phyloP scores from a whole-genome alignment of 1,140 invertebrate genomes.

The Papilio glaucus region DNA sequence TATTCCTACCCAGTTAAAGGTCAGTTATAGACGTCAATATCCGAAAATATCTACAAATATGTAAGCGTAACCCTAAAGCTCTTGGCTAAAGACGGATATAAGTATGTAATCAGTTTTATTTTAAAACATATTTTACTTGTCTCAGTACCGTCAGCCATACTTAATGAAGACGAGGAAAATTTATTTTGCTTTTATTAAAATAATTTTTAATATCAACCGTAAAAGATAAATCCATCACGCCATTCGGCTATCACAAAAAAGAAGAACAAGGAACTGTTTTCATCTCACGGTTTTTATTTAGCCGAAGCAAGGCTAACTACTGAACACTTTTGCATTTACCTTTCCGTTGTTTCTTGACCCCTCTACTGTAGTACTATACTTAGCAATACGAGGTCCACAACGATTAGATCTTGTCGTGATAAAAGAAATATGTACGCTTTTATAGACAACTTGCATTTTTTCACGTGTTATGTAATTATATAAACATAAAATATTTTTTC shows the following conservation, averaged over 20 bases:
- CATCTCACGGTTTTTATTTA: slow-evolving; percentile 14
- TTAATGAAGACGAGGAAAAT: too few species aligned
- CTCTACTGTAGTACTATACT: neutral
- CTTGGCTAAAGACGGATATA: too few species aligned
- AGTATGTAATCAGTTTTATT: too few species aligned
- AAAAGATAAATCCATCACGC: neutral
- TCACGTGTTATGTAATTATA: slow-evolving; percentile 1
- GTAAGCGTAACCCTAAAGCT: too few species aligned
- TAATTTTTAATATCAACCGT: too few species aligned
- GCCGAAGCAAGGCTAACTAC: slow-evolving; percentile 14
- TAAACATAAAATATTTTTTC: neutral
- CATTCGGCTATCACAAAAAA: neutral
- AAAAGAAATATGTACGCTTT: neutral
- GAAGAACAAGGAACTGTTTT: slow-evolving; percentile 4
- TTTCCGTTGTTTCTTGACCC: slow-evolving; percentile 7
- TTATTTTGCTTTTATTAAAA: too few species aligned
- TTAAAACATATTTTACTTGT: too few species aligned
- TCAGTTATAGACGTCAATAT: too few species aligned
- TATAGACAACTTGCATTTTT: slow-evolving; percentile 7
- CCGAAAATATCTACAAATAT: too few species aligned
- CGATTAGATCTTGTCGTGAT: neutral
- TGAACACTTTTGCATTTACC: neutral
- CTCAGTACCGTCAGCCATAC: too few species aligned
- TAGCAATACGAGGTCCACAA: neutral
- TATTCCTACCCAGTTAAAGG: too few species aligned